Evolutionary conservation across 1,140 invertebrate genomes (phyloP).

Genomic region (Ostrea edulis): DNA sequence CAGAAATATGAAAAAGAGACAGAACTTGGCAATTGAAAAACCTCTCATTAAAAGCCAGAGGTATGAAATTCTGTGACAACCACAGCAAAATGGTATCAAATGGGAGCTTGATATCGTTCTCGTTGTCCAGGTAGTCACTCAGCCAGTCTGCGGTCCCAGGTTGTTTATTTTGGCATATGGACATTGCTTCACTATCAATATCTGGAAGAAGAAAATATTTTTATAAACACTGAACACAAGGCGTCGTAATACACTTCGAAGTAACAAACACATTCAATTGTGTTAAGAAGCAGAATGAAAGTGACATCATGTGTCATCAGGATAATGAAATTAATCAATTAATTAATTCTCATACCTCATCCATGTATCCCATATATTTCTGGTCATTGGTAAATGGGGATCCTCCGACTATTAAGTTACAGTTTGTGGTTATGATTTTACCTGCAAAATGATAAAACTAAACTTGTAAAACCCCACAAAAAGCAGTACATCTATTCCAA

Average conservation of each 20-base stretch:
- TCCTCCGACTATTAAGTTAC: background rate
- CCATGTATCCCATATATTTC: conserved; percentile 11
- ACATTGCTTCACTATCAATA: conserved; percentile 34
- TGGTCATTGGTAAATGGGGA: background rate
- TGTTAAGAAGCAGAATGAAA: no score
- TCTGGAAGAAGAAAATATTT: background rate
- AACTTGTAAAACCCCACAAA: background rate
- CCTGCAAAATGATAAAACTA: background rate
- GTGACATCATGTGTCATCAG: no score
- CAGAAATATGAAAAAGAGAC: background rate
- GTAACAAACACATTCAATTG: no score
- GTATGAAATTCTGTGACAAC: background rate
- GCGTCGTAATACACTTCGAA: no score
- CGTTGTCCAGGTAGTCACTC: background rate
- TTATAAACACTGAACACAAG: no score
- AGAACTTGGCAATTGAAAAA: background rate
- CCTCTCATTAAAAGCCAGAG: conserved; percentile 20
- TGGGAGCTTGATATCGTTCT: conserved; percentile 21
- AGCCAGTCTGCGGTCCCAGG: background rate
- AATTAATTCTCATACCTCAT: background rate
- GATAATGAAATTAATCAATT: no score
- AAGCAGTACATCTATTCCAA: background rate
- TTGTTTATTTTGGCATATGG: conserved; percentile 26
- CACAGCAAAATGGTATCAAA: conserved; percentile 37
- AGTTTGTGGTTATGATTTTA: conserved; percentile 10